Base-by-base conservation (phyloP, 2,113 vertebrate species). In the Coracopsis vasa region DNA sequence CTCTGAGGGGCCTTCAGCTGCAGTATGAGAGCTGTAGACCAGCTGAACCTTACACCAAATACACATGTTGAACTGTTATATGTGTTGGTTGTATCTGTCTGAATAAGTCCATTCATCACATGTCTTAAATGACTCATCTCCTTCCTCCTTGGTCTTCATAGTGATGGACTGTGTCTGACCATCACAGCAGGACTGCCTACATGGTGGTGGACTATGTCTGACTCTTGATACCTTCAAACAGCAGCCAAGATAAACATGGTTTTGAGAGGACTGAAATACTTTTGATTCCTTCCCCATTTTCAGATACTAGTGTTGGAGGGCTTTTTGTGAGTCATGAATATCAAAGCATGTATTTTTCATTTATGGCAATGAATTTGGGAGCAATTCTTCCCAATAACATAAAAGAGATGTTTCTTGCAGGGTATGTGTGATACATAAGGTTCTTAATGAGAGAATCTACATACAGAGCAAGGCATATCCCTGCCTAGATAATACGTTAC, bases 241-340 rank as follows among this genome's bases (percentile, higher is more conserved):
- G 7, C 0, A 0, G 42, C 41, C 1, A 0, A 82, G 51, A 29
- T 16, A n/a, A 70, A 70, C 2, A 5, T 12, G 21, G 6, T 27
- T 77, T 61, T 45, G n/a, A 67, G 61, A 56, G 53, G 64, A 16
- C 16, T n/a, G 15, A 33, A 66, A 28, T 65, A 7, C 9, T 70
- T 60, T 62, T 25, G 53, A 6, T 75, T 83, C 20, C 24, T 70
- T 80, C 50, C 27, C 16, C 9, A 7, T 74, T 58, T 94, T 58
- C n/a, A 58, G 39, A 41, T 65, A 37, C 37, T 47, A 8, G 13
- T 11, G 9, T 64, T 80, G 67, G 39, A 75, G 29, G 17, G 39
- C n/a, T 62, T 67, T 31, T 66, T 56, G 25, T n/a, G 41, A 67
- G 28, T 28, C 0, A 0, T 69, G 18, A 70, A 42, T 80, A 75